Base-by-base conservation (phyloP, 2,113 vertebrate genomes). In the Dasyurus viverrinus region DNA sequence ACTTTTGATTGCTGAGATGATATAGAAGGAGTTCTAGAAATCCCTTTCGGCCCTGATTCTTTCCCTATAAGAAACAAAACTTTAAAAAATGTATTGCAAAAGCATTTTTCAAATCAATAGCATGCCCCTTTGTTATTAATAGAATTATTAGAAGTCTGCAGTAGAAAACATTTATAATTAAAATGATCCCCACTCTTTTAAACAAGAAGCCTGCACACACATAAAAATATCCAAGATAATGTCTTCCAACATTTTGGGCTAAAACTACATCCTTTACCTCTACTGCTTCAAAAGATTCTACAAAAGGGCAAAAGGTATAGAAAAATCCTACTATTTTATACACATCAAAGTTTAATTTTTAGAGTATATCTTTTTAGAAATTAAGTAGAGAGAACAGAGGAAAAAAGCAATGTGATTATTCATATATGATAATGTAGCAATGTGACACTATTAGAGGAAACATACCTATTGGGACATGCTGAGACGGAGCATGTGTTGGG, bases 1-100 rank as follows among this genome's bases (percentile, higher is more conserved):
- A 99, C 98, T 98, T 99, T 99, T 94, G 99, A 98, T 92, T 98
- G 98, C 27, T 99, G 98, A 89, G 98, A 93, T 95, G 99, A 97
- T 76, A 98, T 97, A 90, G 98, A 98, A 96, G 99, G 98, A 97
- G 98, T 94, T 96, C 97, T 98, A 96, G 98, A 98, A 47, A 99
- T 99, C 94, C 98, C 98, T 98, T 98, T 99, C 0, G 94, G 93
- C 93, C 97, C 94, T 90, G 98, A 98, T 46, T 99, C 99, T 76
- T 98, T 99, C 96, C 98, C 99, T 99, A 97, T 92, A 96, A 95
- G 91, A 98, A 98, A 98, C 26, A 98, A 98, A 54, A 0, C 90
- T 91, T 8, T 95, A 95, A 93, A 22, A n/a, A 96, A 89, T 91
- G 57, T 57, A 90, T 30, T 54, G 89, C 3, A 92, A 92, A 91